Base-by-base conservation (phyloP, 2,113 vertebrate species). In the Apodemus sylvaticus region DNA sequence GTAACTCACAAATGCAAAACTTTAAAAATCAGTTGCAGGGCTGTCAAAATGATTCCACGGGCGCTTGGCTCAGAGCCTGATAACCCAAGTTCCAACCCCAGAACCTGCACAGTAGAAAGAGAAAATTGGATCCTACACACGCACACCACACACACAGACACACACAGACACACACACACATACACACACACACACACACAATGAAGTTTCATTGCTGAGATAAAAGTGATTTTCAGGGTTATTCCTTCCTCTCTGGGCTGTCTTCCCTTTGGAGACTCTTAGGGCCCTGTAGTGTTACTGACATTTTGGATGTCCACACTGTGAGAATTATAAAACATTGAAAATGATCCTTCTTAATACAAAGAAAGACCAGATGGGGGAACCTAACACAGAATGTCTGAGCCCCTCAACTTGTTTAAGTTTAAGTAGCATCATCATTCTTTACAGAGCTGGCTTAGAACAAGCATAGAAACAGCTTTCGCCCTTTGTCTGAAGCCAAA, bases 321-420 rank as follows among this genome's bases (percentile, higher is more conserved):
- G 86, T 94, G 68, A 96, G 81, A 94, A 95, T 39, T 97, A 86
- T 94, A 96, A 73, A 97, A 93, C 53, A 76, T 2, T 86, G 51
- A 66, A 29, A 78, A 70, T 96, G 97, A 97, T 92, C 86, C 93
- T 95, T 96, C 96, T 86, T n/a, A 89, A 82, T 93, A 79, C 89
- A 98, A 98, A 97, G 95, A 97, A 89, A 96, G 83, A 97, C 86
- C 97, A 98, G 97, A 97, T 97, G 95, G 97, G 89, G 83, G 94
- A 97, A 98, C 96, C 98, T 94, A 98, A 98, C 97, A 96, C 96
- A 98, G 94, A 62, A 82, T 97, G 89, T 97, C 94, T 98, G 95
- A 98, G 98, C 97, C 20, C 90, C 90, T 94, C 98, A 94, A 96
- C 77, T 94, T 98, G 98, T 98, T 98, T 98, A 98, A 97, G 97